Conservation (phyloP, 2,888 invertebrate genomes). For the Peribatodes rhomboidaria region DNA sequence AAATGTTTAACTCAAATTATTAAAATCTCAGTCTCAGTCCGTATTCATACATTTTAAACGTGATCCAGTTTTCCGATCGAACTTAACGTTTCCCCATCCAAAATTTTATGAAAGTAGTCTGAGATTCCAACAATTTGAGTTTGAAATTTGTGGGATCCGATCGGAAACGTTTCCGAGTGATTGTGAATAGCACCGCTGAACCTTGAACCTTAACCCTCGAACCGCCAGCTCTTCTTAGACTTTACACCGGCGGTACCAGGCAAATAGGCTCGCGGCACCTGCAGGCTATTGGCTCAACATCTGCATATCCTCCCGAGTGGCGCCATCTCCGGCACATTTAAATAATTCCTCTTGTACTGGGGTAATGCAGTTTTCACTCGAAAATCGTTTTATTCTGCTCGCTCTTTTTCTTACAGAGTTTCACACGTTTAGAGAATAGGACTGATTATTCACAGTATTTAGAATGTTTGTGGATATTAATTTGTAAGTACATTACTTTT, state of each 20-base stretch:
- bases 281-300: slow-evolving; percentile 39
- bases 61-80: too few species aligned
- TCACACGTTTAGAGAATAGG: neutral
- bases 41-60: too few species aligned
- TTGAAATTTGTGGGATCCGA: too few species aligned
- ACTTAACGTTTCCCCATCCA: too few species aligned
- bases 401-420: neutral
- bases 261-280: slow-evolving; percentile 36
- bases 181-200: too few species aligned
- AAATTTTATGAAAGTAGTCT: too few species aligned
- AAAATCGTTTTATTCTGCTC: neutral
- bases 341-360: slow-evolving; percentile 24
- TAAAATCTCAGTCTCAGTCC: too few species aligned
- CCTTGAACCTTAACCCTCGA: neutral
- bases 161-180: too few species aligned
- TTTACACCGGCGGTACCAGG: slow-evolving; percentile 21
- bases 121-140: too few species aligned
- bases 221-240: slow-evolving; percentile 27
- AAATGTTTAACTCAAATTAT: too few species aligned
- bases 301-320: slow-evolving; percentile 29
- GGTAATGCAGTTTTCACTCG: slow-evolving; percentile 15
- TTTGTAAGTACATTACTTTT: too few species aligned
- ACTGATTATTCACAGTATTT: neutral
- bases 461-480: too few species aligned
- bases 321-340: slow-evolving; percentile 16